A percentile compares a stretch with the other conserved stretches of the same genome.
phyloP scores from a whole-genome alignment of 2,888 invertebrate species.

The Pyralis farinalis region DNA sequence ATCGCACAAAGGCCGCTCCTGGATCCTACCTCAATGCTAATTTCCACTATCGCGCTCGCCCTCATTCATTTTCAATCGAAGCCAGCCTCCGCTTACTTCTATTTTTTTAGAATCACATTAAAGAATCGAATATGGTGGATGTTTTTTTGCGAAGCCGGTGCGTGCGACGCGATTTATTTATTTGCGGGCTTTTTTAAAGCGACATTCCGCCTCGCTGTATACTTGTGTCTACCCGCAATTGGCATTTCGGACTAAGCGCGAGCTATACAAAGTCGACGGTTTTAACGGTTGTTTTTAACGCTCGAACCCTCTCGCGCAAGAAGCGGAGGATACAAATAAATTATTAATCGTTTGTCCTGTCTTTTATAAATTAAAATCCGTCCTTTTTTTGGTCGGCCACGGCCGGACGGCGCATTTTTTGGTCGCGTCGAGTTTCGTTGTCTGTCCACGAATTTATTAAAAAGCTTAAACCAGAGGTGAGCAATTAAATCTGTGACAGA shows the following conservation, averaged over 20 bases:
- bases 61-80: constrained; percentile 81
- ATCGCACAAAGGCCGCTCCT: constrained; percentile 80
- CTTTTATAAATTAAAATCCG: constrained; percentile 80
- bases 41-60: constrained; percentile 80
- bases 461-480: constrained; percentile 74
- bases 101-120: constrained; percentile 79
- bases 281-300: constrained; percentile 81
- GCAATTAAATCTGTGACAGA: constrained; percentile 78
- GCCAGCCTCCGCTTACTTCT: constrained; percentile 70
- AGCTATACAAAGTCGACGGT: constrained; percentile 77
- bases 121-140: constrained; percentile 79
- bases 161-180: constrained; percentile 80
- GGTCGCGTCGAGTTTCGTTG: constrained; percentile 64
- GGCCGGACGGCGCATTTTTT: constrained; percentile 62
- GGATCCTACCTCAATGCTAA: constrained; percentile 80
- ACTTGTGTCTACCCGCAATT: constrained; percentile 80
- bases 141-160: constrained; percentile 70
- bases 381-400: constrained; percentile 68
- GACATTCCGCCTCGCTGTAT: constrained; percentile 80
- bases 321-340: constrained; percentile 79
- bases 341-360: constrained; percentile 82
- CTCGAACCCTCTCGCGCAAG: constrained; percentile 70
- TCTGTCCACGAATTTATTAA: constrained; percentile 77
- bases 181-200: constrained; percentile 77
- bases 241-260: constrained; percentile 79